These are phyloP conservation scores for Platyscapa corneri DNA, from an alignment of 1,140 invertebrate genomes.

Conservation along the genomic window DNA sequence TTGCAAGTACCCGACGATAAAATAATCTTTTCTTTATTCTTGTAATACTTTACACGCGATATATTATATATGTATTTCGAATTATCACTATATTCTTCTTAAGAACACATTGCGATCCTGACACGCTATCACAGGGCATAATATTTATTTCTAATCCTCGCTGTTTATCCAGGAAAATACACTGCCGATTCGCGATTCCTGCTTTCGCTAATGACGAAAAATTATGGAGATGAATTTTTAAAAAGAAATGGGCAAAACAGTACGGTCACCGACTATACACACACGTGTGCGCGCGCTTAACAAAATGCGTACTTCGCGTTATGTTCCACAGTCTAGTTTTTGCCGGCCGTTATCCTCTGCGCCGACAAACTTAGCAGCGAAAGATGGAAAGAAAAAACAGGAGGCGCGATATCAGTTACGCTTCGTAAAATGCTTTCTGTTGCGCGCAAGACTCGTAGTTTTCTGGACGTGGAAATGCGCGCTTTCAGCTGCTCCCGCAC, in stretches of 20 bases:
- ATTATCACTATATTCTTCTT: background rate
- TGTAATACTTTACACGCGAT: background rate
- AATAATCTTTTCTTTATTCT: background rate
- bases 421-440: slow-evolving; percentile 27
- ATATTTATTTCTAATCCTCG: background rate
- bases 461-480: slow-evolving; percentile 5
- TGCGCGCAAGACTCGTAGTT: background rate
- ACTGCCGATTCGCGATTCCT: background rate
- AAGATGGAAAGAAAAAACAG: background rate
- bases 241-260: background rate
- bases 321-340: slow-evolving; percentile 39
- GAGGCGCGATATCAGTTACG: slow-evolving; percentile 34
- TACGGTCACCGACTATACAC: background rate
- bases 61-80: background rate
- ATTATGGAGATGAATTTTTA: slow-evolving; percentile 4
- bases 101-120: background rate
- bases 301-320: slow-evolving; percentile 13
- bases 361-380: background rate
- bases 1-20: background rate
- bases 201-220: background rate
- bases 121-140: background rate
- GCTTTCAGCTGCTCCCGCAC: background rate
- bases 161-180: background rate
- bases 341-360: slow-evolving; percentile 10
- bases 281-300: background rate